Evolutionary conservation across 2,888 invertebrate genomes (phyloP).

Genomic region (Drosophila phalerata): DNA sequence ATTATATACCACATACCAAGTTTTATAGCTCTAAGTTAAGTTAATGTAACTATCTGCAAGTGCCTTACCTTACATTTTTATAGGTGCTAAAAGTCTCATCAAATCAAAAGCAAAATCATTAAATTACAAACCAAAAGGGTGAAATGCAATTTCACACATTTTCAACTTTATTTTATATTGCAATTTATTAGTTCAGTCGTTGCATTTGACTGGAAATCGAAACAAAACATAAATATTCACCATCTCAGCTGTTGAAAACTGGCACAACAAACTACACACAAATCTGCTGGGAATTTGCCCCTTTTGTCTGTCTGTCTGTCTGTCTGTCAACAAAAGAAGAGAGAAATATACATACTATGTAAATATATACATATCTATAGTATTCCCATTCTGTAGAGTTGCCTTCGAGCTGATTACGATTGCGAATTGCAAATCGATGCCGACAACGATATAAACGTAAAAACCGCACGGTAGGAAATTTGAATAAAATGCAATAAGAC

Average conservation of each 20-base stretch:
- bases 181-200: neutral
- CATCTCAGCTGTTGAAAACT: constrained; percentile 60
- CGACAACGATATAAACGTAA: constrained; percentile 68
- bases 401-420: constrained; percentile 75
- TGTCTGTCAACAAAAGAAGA: constrained; percentile 40
- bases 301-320: constrained; percentile 49
- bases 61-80: neutral
- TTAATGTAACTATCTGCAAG: too few relatives aligned
- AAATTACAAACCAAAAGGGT: neutral
- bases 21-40: neutral
- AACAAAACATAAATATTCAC: constrained; percentile 68
- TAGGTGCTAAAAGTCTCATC: neutral
- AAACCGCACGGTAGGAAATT: constrained; percentile 82
- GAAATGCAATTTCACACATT: neutral
- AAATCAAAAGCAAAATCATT: neutral
- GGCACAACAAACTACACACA: constrained; percentile 56
- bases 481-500: constrained; percentile 82
- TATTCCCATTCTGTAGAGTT: constrained; percentile 48
- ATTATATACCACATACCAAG: neutral
- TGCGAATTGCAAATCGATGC: constrained; percentile 82
- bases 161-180: neutral
- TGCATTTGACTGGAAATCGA: neutral
- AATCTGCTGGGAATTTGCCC: constrained; percentile 40
- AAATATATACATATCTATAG: constrained; percentile 22
- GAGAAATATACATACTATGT: constrained; percentile 17